Evolutionary conservation across 2,113 vertebrate species (phyloP), one percentile per base, ranked within the genome.

Genomic region (Meriones unguiculatus): DNA sequence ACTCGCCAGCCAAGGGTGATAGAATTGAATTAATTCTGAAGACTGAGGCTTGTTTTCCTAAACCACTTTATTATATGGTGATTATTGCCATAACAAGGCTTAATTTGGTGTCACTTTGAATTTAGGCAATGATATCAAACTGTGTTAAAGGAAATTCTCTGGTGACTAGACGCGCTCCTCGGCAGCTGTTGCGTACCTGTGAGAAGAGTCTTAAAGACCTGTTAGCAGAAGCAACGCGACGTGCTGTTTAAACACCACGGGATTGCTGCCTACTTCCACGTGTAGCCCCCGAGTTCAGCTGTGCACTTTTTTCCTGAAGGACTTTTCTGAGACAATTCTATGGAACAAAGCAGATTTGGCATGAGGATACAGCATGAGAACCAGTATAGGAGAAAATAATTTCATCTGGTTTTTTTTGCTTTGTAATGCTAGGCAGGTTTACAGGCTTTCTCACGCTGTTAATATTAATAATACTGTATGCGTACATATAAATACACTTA

Each of bases 71-170:
- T 5, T n/a, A 14, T 98, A 77, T 85, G 88, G 73, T 97, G 96
- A 97, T 95, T 96, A 96, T 98, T 94, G 78, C 95, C 96, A 81
- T 97, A 98, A 97, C 57, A 38, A 96, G 62, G 76, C 98, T 96
- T 98, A 98, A 98, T 98, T 98, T 98, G 95, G 87, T 98, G 95
- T 97, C 91, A 98, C 92, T 98, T 98, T 96, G 97, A 96, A 98
- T 98, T 98, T 98, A 98, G 95, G 82, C 87, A 75, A 41, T 69
- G 84, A 96, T 97, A 94, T 96, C 91, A 93, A 98, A 90, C 76
- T 94, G 76, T 91, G 93, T 97, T 59, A 80, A 91, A 97, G 97
- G 88, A 98, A 98, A 98, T 96, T 38, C 93, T 97, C 93, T 41
- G 78, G 64, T 96, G 95, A 96, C 94, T 97, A 96, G 95, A 97